Percentiles rank a stretch among this genome's conserved stretches.
phyloP scores from a whole-genome alignment of 1,140 invertebrate genomes.

The Vollenhovia emeryi region DNA sequence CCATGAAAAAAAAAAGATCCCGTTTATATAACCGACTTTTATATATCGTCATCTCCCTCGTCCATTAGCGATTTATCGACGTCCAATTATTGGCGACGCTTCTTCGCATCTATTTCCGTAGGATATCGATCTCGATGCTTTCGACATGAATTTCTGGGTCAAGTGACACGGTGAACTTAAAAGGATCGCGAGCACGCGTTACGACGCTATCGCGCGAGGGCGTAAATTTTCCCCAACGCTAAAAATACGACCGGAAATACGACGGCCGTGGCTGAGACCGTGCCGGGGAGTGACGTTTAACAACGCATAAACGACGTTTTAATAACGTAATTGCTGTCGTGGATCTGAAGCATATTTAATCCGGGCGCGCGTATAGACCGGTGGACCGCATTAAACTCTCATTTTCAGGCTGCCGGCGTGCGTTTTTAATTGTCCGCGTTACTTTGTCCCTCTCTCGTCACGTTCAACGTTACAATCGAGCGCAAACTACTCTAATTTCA shows the following conservation, averaged over 20 bases:
- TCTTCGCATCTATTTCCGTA: constrained; percentile 36
- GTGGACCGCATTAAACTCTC: constrained; percentile 28
- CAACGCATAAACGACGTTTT: constrained; percentile 6
- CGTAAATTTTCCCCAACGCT: neutral
- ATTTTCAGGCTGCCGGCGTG: constrained; percentile 12
- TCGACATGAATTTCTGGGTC: constrained; percentile 46
- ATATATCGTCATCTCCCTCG: neutral
- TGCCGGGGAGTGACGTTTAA: neutral
- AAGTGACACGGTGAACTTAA: constrained; percentile 32
- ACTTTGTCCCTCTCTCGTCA: constrained; percentile 21
- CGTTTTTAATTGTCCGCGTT: constrained; percentile 47
- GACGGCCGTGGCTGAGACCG: too few species aligned
- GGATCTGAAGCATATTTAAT: constrained; percentile 37
- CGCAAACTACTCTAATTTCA: constrained; percentile 45
- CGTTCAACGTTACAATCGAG: constrained; percentile 23
- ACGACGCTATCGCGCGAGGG: neutral
- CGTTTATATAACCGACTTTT: constrained; percentile 1
- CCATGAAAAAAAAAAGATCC: neutral
- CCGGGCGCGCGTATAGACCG: neutral
- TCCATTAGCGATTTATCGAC: constrained; percentile 42
- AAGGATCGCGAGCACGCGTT: neutral
- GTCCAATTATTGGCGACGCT: constrained; percentile 49
- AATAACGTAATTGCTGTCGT: constrained; percentile 25
- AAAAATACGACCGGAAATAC: neutral
- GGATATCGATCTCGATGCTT: constrained; percentile 38